Evolutionary conservation across 2,113 vertebrate species (phyloP), one percentile per base, ranked within the genome.

Genomic region (Ellobius talpinus): DNA sequence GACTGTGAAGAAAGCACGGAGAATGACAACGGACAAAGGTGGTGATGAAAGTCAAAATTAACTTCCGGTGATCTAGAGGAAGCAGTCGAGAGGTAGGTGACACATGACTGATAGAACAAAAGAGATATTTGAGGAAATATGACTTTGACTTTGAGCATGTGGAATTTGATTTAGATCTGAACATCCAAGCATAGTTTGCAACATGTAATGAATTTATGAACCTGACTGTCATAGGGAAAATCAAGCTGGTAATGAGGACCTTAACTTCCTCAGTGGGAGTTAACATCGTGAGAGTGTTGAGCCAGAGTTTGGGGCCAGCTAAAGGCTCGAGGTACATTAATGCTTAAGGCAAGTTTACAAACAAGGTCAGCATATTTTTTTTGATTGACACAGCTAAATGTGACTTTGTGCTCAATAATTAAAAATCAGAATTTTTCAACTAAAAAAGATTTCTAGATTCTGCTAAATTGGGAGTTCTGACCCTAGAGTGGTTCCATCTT

Each of bases 371-470:
- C 10, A 29, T 58, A n/a, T 78, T 91, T 55, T 45, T 5, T 65
- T 82, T 85, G 21, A 17, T 31, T 70, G 78, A 47, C 23, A 85
- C 0, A 86, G 73, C 0, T 78, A 76, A 61, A 76, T 93, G 89
- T 87, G 63, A 92, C 36, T 73, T 89, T 66, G 33, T 73, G 24
- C 33, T 73, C 63, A 85, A 79, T 66, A 33, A 82, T 23, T 47
- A 61, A 89, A 42, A 74, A 58, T 89, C 45, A 72, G 52, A 52
- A 52, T 68, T 77, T 78, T 87, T 97, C 36, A 93, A 7, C 45
- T 45, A 7, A 58, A 95, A 66, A 76, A 33, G 13, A 73, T 42
- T 68, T 77, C 13, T 11, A 79, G 66, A 68, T 79, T 87, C 47
- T 74, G 79, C 87, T 82, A 65, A 89, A 87, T 61, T 65, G 45